Percentiles rank a stretch among this genome's conserved stretches.
Evolutionary conservation across 92 coral and sea anemone species (phyloP).

Genomic region (Diadumene lineata): DNA sequence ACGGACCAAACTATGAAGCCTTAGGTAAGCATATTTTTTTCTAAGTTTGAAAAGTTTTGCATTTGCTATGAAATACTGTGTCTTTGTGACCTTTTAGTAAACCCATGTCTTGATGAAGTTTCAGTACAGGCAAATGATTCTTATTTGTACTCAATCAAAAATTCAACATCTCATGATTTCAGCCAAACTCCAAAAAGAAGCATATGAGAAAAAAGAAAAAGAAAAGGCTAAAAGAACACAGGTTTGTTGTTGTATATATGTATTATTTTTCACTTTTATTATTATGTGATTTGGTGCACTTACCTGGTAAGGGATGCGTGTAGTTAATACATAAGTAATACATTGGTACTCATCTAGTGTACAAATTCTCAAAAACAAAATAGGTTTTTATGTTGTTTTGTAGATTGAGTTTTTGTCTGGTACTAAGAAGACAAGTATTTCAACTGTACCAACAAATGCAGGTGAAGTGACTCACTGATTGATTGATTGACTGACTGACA

Average conservation of each 20-base stretch:
- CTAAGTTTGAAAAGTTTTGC: not conserved
- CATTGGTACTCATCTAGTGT: not conserved
- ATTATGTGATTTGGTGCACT: not conserved
- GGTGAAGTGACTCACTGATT: not conserved
- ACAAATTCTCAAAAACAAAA: too few relatives aligned
- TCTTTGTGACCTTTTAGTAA: not conserved
- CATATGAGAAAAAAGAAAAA: conserved; percentile 84
- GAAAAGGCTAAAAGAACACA: conserved; percentile 79
- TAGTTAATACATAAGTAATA: not conserved
- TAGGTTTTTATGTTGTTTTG: not conserved
- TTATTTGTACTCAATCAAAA: not conserved
- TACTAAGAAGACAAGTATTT: conserved; percentile 57
- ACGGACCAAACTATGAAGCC: conserved; percentile 87
- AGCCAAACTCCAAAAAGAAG: conserved; percentile 93
- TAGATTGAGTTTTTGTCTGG: conserved; percentile 93
- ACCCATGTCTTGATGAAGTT: not conserved
- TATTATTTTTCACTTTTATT: not conserved
- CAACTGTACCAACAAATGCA: not conserved
- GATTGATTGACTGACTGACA: too few relatives aligned
- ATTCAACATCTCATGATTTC: conserved; percentile 2
- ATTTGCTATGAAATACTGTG: not conserved
- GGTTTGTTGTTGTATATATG: too few relatives aligned
- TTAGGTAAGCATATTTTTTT: conserved; percentile 48
- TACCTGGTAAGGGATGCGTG: not conserved
- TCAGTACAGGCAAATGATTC: not conserved